Conservation (phyloP, 2,888 invertebrate species). For the Drosophila longiperda region DNA sequence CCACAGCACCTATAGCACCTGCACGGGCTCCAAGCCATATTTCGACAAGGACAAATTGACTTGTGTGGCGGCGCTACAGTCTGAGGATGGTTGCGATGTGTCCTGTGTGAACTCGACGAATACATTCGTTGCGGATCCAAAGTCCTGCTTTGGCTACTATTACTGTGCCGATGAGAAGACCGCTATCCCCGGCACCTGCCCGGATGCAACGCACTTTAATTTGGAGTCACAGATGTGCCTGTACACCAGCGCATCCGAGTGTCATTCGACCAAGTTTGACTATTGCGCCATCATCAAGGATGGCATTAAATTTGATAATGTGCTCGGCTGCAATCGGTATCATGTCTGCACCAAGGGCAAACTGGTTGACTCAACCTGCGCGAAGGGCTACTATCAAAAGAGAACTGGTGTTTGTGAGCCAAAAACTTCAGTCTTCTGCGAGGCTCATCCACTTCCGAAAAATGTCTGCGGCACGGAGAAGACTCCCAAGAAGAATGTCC, state of each 20-base stretch:
- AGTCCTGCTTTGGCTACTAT: slow-evolving; percentile 73
- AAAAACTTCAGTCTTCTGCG: slow-evolving; percentile 46
- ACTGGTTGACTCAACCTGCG: slow-evolving; percentile 50
- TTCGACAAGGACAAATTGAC: slow-evolving; percentile 56
- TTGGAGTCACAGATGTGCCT: slow-evolving; percentile 56
- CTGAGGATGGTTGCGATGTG: slow-evolving; percentile 38
- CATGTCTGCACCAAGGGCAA: slow-evolving; percentile 55
- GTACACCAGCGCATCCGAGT: slow-evolving; percentile 43
- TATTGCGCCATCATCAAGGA: slow-evolving; percentile 73
- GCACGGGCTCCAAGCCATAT: slow-evolving; percentile 56
- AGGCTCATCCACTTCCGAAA: slow-evolving; percentile 57
- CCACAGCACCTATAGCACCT: slow-evolving; percentile 49
- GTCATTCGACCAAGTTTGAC: slow-evolving; percentile 54
- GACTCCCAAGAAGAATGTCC: slow-evolving; percentile 41
- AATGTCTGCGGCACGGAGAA: slow-evolving; percentile 63
- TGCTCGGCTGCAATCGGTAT: slow-evolving; percentile 55
- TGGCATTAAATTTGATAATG: slow-evolving; percentile 61
- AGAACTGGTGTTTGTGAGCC: slow-evolving; percentile 44
- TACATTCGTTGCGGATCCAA: slow-evolving; percentile 57
- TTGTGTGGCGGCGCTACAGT: slow-evolving; percentile 45
- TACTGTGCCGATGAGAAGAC: slow-evolving; percentile 54
- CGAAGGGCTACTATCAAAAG: slow-evolving; percentile 53
- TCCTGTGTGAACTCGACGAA: slow-evolving; percentile 41
- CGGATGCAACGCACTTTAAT: slow-evolving; percentile 59
- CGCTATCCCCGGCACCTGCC: slow-evolving; percentile 53